Conservation (phyloP, 2,888 invertebrate genomes). For the Coleophora flavipennella region DNA sequence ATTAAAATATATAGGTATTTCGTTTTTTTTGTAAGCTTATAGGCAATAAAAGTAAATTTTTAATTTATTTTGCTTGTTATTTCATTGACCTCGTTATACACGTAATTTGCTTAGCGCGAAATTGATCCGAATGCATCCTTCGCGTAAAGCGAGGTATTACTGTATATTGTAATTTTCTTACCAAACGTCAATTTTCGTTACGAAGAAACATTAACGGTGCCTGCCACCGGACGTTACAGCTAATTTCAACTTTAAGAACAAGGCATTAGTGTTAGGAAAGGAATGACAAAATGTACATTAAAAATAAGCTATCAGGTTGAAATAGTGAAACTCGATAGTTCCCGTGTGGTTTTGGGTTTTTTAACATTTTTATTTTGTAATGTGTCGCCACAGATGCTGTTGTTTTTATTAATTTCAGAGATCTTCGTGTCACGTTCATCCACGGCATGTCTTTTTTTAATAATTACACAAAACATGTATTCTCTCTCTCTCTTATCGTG, state of each 20-base stretch:
- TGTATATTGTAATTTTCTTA: slow-evolving; percentile 22
- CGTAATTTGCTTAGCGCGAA: too few species aligned
- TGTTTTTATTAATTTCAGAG: slow-evolving; percentile 13
- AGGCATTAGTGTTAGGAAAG: too few species aligned
- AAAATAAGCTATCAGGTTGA: slow-evolving; percentile 42
- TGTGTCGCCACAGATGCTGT: slow-evolving; percentile 29
- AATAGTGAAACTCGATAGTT: slow-evolving; percentile 44
- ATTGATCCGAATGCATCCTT: too few species aligned
- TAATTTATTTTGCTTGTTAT: too few species aligned
- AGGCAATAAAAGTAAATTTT: too few species aligned
- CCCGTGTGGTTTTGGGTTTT: slow-evolving; percentile 27
- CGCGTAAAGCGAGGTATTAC: slow-evolving; percentile 8
- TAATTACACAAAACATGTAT: too few species aligned
- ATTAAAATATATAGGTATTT: too few species aligned
- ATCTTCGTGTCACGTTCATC: too few species aligned
- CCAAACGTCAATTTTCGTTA: slow-evolving; percentile 35
- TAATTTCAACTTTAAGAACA: background rate
- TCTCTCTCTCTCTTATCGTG: too few species aligned
- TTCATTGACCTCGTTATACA: too few species aligned
- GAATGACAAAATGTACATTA: background rate
- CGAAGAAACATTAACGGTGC: slow-evolving; percentile 20
- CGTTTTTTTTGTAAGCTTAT: too few species aligned
- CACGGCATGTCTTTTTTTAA: too few species aligned
- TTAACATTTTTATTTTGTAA: slow-evolving; percentile 31
- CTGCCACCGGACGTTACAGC: background rate